Conservation (phyloP, 2,113 vertebrate species). For the cattle (Bos taurus) region DNA sequence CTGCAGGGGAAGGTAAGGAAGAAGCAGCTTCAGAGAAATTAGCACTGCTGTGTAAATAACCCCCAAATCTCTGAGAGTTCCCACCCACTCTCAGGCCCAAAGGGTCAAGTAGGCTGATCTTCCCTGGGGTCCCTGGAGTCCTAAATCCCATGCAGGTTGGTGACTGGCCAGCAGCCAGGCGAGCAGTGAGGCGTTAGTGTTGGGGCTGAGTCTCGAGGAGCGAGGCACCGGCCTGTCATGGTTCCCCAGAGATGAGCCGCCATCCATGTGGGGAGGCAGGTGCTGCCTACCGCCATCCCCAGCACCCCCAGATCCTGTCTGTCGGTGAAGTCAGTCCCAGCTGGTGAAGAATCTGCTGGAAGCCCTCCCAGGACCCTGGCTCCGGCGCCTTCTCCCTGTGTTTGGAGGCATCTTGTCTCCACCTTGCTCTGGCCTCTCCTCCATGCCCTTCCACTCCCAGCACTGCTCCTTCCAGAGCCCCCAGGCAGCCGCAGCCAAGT, state of each 20-base stretch:
- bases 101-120: background rate
- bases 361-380: background rate
- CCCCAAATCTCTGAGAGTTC: background rate
- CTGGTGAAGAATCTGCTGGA: background rate
- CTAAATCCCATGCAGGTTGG: background rate
- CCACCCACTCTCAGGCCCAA: too few species aligned
- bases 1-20: background rate
- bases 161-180: background rate
- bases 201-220: background rate
- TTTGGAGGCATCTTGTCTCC: background rate
- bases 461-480: constrained; percentile 27
- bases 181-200: background rate
- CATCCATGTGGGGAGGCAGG: background rate
- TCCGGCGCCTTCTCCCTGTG: background rate
- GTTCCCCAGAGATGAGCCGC: constrained; percentile 27
- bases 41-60: background rate
- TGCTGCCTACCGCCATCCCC: background rate
- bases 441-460: background rate
- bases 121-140: background rate
- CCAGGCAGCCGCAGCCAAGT: constrained; percentile 58
- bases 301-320: background rate
- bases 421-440: background rate
- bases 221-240: background rate
- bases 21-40: background rate
- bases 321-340: background rate